Evolutionary conservation across 1,140 invertebrate species (phyloP).

Genomic region (Apis florea): DNA sequence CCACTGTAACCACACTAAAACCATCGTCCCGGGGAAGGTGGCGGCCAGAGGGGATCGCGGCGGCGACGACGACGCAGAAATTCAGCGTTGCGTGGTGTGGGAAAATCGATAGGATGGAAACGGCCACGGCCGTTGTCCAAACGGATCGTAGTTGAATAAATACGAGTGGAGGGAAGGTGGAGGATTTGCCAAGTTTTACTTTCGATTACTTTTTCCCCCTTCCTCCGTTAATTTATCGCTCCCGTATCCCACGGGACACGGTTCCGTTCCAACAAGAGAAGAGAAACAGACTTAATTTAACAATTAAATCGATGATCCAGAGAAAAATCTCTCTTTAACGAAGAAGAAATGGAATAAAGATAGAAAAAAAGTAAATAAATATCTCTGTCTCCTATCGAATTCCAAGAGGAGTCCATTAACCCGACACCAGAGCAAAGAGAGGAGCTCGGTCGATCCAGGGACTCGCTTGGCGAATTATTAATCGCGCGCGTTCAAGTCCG

Average conservation of each 20-base stretch:
- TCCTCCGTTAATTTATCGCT: neutral
- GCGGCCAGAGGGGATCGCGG: neutral
- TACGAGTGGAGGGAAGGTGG: neutral
- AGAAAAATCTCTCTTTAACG: too few species aligned
- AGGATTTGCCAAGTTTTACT: neutral
- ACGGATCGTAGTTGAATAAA: slow-evolving; percentile 3
- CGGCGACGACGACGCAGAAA: slow-evolving; percentile 33
- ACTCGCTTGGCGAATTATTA: slow-evolving; percentile 48
- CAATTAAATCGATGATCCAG: too few species aligned
- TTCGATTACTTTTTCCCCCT: too few species aligned
- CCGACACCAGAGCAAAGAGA: neutral
- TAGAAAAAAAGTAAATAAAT: too few species aligned
- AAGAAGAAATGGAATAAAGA: too few species aligned
- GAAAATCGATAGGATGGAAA: slow-evolving; percentile 57
- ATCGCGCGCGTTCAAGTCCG: slow-evolving; percentile 44
- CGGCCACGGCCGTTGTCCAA: neutral
- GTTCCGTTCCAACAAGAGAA: too few species aligned
- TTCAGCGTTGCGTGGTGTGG: slow-evolving; percentile 67
- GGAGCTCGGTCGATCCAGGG: slow-evolving; percentile 12
- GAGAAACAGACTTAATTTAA: too few species aligned
- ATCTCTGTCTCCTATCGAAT: neutral
- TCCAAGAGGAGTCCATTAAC: neutral
- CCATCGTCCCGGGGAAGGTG: slow-evolving; percentile 51
- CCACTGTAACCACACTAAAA: slow-evolving; percentile 79
- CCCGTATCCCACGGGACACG: too few species aligned